A percentile compares a stretch with the other conserved stretches of the same genome.
These are phyloP conservation scores for Oxycera nigricornis DNA, from an alignment of 2,888 invertebrate species.

Conservation along the genomic window DNA sequence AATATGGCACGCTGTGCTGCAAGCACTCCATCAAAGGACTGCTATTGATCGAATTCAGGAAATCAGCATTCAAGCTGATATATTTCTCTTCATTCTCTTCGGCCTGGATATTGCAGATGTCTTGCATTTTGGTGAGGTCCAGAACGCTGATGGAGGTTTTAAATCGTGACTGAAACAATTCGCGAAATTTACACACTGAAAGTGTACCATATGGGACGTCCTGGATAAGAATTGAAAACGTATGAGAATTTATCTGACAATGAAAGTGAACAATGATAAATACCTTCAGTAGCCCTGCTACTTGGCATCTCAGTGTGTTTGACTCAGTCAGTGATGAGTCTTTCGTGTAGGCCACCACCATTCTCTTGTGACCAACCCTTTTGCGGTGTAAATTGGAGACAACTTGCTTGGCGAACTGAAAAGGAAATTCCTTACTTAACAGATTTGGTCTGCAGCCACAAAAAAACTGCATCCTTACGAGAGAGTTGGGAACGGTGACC, in stretches of 20 bases:
- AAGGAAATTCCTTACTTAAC: constrained; percentile 14
- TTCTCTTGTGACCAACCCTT: constrained; percentile 80
- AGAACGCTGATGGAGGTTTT: constrained; percentile 74
- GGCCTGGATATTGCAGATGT: constrained; percentile 77
- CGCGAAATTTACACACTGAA: constrained; percentile 82
- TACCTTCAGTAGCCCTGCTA: constrained; percentile 71
- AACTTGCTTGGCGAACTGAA: constrained; percentile 67
- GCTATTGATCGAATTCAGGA: constrained; percentile 65
- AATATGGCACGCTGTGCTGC: constrained; percentile 67
- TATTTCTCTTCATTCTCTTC: constrained; percentile 75
- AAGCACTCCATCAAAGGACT: constrained; percentile 63
- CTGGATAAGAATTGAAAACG: constrained; percentile 54
- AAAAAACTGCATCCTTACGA: constrained; percentile 52
- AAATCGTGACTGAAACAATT: constrained; percentile 81
- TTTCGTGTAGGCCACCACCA: constrained; percentile 75
- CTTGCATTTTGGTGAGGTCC: constrained; percentile 75
- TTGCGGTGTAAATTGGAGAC: constrained; percentile 82
- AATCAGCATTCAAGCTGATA: constrained; percentile 70
- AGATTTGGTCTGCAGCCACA: not conserved
- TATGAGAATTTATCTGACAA: too few species aligned
- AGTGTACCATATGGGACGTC: constrained; percentile 78
- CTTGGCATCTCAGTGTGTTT: constrained; percentile 71
- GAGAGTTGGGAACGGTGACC: constrained; percentile 61
- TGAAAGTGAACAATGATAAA: constrained; percentile 29
- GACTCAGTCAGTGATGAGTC: constrained; percentile 67